Evolutionary conservation across 2,797 vertebrate species (phyloP), one percentile per base, ranked within the genome.

Genomic region (Scomberomorus guttatus): DNA sequence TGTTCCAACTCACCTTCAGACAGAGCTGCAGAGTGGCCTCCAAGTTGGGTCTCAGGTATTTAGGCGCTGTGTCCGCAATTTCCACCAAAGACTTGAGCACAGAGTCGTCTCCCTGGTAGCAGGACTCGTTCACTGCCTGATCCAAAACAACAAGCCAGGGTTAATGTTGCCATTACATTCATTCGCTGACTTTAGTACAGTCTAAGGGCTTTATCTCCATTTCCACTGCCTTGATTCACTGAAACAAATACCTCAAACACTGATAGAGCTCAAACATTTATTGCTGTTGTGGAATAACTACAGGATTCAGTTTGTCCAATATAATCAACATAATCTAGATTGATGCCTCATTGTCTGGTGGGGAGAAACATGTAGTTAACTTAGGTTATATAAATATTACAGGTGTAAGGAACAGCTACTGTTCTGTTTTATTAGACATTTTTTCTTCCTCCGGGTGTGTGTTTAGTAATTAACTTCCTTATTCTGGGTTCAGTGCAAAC

Each of bases 41-140:
- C 92, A 99, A 94, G 87, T 99, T 96, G 61, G 98, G 97, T 67
- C 98, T 94, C 86, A 99, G 95, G 90, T 98, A 99, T 90, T 99
- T 99, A 0, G 98, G 98, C 24, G 98, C 98, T 0, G 98, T 98
- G 94, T 99, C 98, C 17, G 98, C 98, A 51, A 99, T 98, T 90
- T 99, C 98, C 90, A 99, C 98, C 29, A 99, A 94, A 51, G 98
- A 98, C 91, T 99, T 99, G 70, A 99, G 95, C 87, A 99, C 98
- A 0, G 98, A 97, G 91, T 99, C 98, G 11, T 99, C 98, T 6
- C 95, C 97, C 90, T 97, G 96, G 84, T 99, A 99, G 90, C 98
- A 98, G 0, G 98, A 99, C 62, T 99, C 98, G 75, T 99, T 99
- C 77, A 99, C 97, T 10, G 96, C 96, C 98, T 99, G 93, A 54